Base-by-base conservation (phyloP, 1,140 invertebrate genomes). In the Ceratina australensis region DNA sequence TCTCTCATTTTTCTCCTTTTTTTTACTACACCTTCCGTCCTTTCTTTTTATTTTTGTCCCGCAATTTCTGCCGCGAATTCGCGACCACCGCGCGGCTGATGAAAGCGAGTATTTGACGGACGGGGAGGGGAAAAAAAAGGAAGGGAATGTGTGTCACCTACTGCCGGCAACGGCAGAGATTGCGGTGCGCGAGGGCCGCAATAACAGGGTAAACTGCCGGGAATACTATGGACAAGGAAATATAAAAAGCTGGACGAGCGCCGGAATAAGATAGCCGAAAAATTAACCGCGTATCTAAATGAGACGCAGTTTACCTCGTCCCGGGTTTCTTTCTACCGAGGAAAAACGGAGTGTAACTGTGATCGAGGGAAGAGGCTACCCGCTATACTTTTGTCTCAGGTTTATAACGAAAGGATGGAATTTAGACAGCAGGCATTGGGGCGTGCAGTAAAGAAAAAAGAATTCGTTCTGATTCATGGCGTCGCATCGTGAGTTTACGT, bases 141-240 rank as follows among this genome's bases (percentile, higher is more conserved):
- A 18, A n/a, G n/a, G 28, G 20, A 18, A 42, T 12, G 15, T 33
- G 24, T 22, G 28, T 33, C 15, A 68, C 15, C 67, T 42, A 42
- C 33, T 42, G 33, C 33, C 28, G 28, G 2, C 5, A 49, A 0
- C 15, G 42, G 0, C 20, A 10, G 28, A 16, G 26, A 56, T 49
- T 22, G 52, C 26, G 13, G 3, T 4, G 2, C 1, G 3, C 13
- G 24, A 20, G 15, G n/a, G 4, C n/a, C 10, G 24, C 49, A 52
- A 67, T 67, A 67, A 68, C 24, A 33, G 12, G 26, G 50, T 22
- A 18, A 68, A 68, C 28, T 54, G 50, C 26, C 22, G 18, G 24
- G 12, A 18, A 20, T 33, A 10, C 16, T 24, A 42, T 56, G 18
- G 10, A 56, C 20, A 42, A n/a, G n/a, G 18, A 33, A 18, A 42